phyloP scores from a whole-genome alignment of 2,797 vertebrate genomes.

The Scarus forsteni region DNA sequence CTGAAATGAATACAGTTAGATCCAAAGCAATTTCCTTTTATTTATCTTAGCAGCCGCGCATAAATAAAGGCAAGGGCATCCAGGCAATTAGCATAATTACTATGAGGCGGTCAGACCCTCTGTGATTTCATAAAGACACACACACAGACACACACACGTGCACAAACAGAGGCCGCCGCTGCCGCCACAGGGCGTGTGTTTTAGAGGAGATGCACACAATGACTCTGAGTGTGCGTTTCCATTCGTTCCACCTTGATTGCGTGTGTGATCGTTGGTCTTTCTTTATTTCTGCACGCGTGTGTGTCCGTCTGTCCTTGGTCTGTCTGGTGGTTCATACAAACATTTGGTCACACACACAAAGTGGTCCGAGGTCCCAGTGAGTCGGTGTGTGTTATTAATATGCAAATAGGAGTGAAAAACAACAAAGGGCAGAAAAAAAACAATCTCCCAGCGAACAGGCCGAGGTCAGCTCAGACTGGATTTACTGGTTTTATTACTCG shows the following conservation, averaged over 20 bases:
- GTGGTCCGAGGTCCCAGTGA: constrained; percentile 14
- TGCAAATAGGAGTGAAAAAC: constrained; percentile 65
- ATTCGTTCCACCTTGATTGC: constrained; percentile 29
- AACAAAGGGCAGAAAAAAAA: constrained; percentile 48
- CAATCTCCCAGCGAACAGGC: constrained; percentile 33
- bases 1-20: constrained; percentile 99
- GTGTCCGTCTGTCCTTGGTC: constrained; percentile 64
- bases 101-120: constrained; percentile 97
- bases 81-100: constrained; percentile 99
- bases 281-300: constrained; percentile 20
- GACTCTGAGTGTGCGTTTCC: constrained; percentile 31
- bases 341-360: constrained; percentile 18
- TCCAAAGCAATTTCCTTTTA: constrained; percentile 99
- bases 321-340: constrained; percentile 18
- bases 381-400: constrained; percentile 67
- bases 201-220: constrained; percentile 37
- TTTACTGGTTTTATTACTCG: constrained; percentile 4
- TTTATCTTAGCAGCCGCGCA: constrained; percentile 99
- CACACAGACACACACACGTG: constrained; percentile 40
- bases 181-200: constrained; percentile 43
- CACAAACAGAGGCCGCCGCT: neutral
- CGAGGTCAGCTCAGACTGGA: constrained; percentile 48
- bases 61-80: constrained; percentile 99
- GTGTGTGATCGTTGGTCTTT: constrained; percentile 27
- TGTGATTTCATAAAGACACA: constrained; percentile 90